phyloP scores from a whole-genome alignment of 2,888 invertebrate species.

The Pemphredon lugubris region DNA sequence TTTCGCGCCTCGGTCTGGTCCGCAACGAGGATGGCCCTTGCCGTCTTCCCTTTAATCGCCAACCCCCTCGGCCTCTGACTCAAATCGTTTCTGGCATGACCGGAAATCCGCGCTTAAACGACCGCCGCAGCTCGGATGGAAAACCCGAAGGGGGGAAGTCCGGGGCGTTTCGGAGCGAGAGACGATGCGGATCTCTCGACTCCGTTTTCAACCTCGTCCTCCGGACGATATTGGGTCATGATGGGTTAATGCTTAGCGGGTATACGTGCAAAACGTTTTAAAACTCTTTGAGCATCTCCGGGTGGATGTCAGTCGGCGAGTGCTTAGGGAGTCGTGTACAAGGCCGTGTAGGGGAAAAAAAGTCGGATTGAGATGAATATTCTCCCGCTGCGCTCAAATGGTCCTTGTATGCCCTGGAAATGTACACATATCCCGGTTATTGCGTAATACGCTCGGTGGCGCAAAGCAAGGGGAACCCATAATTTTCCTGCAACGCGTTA shows the following conservation, averaged over 20 bases:
- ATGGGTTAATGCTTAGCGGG: conserved; percentile 40
- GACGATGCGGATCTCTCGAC: conserved; percentile 5
- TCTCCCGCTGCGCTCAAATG: not conserved
- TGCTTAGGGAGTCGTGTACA: not conserved
- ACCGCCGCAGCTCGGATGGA: not conserved
- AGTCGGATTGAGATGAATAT: not conserved
- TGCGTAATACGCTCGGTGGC: not conserved
- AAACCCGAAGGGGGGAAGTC: conserved; percentile 21
- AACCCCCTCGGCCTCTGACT: not conserved
- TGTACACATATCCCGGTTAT: not conserved
- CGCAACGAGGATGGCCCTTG: too few species aligned
- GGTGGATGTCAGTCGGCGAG: conserved; percentile 16
- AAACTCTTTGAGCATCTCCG: conserved; percentile 23
- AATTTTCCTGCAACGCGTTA: too few species aligned
- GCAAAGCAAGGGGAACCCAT: too few species aligned
- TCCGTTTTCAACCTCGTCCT: conserved; percentile 24
- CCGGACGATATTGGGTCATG: conserved; percentile 41
- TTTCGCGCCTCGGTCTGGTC: not conserved
- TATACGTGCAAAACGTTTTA: conserved; percentile 26
- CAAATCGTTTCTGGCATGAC: not conserved
- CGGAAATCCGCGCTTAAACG: conserved; percentile 19
- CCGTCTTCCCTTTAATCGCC: conserved; percentile 6
- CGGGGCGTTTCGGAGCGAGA: conserved; percentile 5
- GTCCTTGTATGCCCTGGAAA: not conserved
- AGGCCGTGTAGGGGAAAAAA: not conserved